Evolutionary conservation across 2,113 vertebrate species (phyloP).

Genomic region (Aldabrachelys gigantea): DNA sequence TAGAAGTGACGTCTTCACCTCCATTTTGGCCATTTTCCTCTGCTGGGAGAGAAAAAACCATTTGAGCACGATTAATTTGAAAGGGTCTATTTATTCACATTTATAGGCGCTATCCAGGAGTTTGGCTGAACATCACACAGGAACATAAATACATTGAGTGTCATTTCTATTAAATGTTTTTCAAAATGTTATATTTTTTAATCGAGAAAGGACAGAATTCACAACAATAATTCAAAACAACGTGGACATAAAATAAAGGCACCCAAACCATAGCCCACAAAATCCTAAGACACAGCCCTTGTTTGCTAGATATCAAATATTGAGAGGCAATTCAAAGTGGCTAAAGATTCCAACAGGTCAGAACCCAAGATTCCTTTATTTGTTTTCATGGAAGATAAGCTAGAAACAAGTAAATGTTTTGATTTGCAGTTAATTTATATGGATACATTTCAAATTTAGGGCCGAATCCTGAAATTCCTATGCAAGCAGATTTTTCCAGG

Average conservation of each 20-base stretch:
- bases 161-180: neutral
- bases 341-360: neutral
- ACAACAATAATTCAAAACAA: neutral
- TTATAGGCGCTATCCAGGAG: neutral
- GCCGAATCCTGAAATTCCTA: neutral
- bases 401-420: neutral
- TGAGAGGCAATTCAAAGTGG: neutral
- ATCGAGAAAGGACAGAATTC: neutral
- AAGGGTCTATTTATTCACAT: neutral
- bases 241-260: neutral
- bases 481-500: neutral
- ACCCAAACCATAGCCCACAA: neutral
- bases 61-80: neutral
- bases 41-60: constrained; percentile 59
- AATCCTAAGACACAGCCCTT: neutral
- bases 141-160: neutral
- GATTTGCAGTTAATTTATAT: neutral
- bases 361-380: neutral
- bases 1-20: constrained; percentile 96
- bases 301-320: neutral
- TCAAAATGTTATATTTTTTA: neutral
- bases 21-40: constrained; percentile 91
- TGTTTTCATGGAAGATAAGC: neutral
- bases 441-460: neutral
- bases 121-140: neutral